These are phyloP conservation scores for Sylvicola fuscatus DNA, from an alignment of 2,888 invertebrate species.

Conservation along the genomic window DNA sequence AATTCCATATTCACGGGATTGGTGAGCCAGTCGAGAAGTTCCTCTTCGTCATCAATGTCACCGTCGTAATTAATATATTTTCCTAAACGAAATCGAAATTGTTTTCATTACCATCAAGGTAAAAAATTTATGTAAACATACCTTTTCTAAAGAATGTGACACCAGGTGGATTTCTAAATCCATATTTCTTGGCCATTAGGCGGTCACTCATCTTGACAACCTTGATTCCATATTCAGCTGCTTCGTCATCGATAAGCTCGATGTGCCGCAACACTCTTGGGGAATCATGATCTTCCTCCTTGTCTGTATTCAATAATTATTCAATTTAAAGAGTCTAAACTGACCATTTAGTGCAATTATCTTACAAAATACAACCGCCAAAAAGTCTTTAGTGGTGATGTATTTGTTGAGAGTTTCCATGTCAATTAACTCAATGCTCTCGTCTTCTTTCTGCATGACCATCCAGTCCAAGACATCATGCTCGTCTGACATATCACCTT, in stretches of 20 bases:
- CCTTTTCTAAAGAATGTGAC: conserved; percentile 78
- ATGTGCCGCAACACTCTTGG: conserved; percentile 65
- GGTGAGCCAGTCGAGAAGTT: conserved; percentile 72
- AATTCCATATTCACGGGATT: conserved; percentile 89
- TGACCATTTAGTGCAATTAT: conserved; percentile 15
- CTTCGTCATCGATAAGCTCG: conserved; percentile 81
- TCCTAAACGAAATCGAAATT: conserved; percentile 12
- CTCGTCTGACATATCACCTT: conserved; percentile 57
- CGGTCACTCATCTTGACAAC: conserved; percentile 73
- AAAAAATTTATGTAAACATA: not conserved
- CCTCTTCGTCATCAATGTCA: conserved; percentile 80
- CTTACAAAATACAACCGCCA: conserved; percentile 87
- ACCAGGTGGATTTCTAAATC: conserved; percentile 73
- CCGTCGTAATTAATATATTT: conserved; percentile 84
- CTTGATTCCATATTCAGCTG: conserved; percentile 77
- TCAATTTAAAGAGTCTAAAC: not conserved
- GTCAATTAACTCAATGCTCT: conserved; percentile 77
- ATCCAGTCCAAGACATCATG: conserved; percentile 77
- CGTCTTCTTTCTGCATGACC: conserved; percentile 75
- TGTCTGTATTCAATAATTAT: conserved; percentile 31
- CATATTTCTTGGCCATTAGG: conserved; percentile 86
- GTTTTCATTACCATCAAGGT: not conserved
- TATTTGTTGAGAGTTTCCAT: conserved; percentile 63
- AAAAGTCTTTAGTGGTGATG: conserved; percentile 75
- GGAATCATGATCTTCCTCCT: conserved; percentile 62